A percentile compares a stretch with the other conserved stretches of the same genome.
These are phyloP conservation scores for Dunckerocampus dactyliophorus DNA, from an alignment of 2,113 vertebrate species.

Conservation along the genomic window DNA sequence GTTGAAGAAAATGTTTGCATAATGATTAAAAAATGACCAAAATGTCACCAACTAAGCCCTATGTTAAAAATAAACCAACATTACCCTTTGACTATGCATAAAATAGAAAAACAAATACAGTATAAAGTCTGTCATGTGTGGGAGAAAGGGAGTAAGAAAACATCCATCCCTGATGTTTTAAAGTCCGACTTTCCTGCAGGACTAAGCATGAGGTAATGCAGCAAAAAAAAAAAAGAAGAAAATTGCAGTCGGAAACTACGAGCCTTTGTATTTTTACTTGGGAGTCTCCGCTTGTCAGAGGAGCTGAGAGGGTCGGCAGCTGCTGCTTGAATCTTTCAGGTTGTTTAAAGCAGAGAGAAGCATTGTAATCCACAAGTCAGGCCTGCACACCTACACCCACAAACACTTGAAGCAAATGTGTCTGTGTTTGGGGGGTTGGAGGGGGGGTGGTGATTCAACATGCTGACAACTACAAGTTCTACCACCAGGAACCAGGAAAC, in stretches of 20 bases:
- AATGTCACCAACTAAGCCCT: too few species aligned
- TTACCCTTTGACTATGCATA: conserved; percentile 9
- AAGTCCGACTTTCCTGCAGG: conserved; percentile 10
- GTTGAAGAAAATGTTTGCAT: too few species aligned
- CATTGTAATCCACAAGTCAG: conserved; percentile 55
- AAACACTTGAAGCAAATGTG: conserved; percentile 4
- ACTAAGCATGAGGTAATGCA: conserved; percentile 50
- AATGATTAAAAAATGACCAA: too few species aligned
- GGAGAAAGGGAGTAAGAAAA: conserved; percentile 6
- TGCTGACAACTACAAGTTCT: conserved; percentile 48
- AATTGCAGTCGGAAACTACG: conserved; percentile 42
- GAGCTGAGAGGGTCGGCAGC: conserved; percentile 10
- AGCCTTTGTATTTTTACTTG: conserved; percentile 25
- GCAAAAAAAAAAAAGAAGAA: conserved; percentile 45
- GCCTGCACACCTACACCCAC: conserved; percentile 28
- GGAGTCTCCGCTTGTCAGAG: conserved; percentile 28
- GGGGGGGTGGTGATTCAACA: conserved; percentile 9
- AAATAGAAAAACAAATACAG: conserved; percentile 2
- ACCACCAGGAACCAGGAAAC: conserved; percentile 38
- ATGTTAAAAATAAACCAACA: background rate
- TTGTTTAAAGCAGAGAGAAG: conserved; percentile 61
- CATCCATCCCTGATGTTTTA: background rate
- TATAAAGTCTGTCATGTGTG: conserved; percentile 10
- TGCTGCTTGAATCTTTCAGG: conserved; percentile 43
- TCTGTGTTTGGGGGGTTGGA: background rate